Evolutionary conservation across 2,888 invertebrate genomes (phyloP).

Genomic region (Antitype chi): DNA sequence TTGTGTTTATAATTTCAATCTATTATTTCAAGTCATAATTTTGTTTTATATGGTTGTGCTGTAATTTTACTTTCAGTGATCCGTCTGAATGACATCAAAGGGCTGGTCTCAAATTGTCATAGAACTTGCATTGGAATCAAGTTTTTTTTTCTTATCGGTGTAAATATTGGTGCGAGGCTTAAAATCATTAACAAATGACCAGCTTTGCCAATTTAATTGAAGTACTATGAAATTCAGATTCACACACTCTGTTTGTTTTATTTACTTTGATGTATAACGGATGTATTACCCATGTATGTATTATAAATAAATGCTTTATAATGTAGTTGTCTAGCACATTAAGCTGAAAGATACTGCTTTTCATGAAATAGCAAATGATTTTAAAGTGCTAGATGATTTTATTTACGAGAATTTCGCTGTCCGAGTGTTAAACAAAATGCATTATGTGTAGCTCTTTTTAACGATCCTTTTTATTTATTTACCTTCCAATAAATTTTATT

Average conservation of each 20-base stretch:
- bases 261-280: slow-evolving; percentile 34
- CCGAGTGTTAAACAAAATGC: slow-evolving; percentile 55
- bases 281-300: slow-evolving; percentile 53
- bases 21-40: slow-evolving; percentile 28
- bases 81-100: slow-evolving; percentile 24
- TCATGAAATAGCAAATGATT: slow-evolving; percentile 38
- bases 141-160: slow-evolving; percentile 13
- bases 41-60: slow-evolving; percentile 49
- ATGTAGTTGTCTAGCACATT: slow-evolving; percentile 26
- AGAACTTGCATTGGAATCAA: background rate
- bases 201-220: slow-evolving; percentile 19
- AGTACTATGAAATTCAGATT: slow-evolving; percentile 29
- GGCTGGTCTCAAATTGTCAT: slow-evolving; percentile 28
- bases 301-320: slow-evolving; percentile 38
- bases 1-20: slow-evolving; percentile 35
- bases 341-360: slow-evolving; percentile 6
- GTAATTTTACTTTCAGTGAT: slow-evolving; percentile 39
- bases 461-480: slow-evolving; percentile 82
- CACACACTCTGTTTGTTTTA: slow-evolving; percentile 20
- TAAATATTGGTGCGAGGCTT: slow-evolving; percentile 30
- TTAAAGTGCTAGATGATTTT: slow-evolving; percentile 40
- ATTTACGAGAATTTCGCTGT: slow-evolving; percentile 46
- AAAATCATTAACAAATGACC: slow-evolving; percentile 19
- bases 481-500: slow-evolving; percentile 86
- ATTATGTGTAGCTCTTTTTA: slow-evolving; percentile 76